These are phyloP conservation scores for Oreochromis mossambicus DNA, from an alignment of 2,797 vertebrate species.

Conservation along the genomic window DNA sequence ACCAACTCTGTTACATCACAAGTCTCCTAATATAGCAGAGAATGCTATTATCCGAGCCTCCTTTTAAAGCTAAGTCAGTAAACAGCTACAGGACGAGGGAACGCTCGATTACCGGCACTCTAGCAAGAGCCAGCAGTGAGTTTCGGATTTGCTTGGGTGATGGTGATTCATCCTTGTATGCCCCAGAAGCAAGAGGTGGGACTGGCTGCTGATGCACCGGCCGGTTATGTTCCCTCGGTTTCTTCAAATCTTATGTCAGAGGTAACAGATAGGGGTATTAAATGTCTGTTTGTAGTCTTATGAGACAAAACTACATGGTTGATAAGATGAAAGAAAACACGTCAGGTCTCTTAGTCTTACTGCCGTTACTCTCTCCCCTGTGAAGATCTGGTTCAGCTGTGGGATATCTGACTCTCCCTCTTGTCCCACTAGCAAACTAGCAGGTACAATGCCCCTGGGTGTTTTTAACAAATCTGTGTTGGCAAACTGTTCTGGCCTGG, in stretches of 20 bases:
- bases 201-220: slow-evolving; percentile 42
- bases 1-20: not conserved
- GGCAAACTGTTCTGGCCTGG: slow-evolving; percentile 23
- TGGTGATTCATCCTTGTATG: slow-evolving; percentile 56
- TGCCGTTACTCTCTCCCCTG: not conserved
- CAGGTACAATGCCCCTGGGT: slow-evolving; percentile 46
- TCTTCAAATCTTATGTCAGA: slow-evolving; percentile 37
- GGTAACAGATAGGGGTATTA: slow-evolving; percentile 35
- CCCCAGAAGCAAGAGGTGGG: slow-evolving; percentile 40
- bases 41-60: not conserved
- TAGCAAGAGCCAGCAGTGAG: slow-evolving; percentile 33
- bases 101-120: slow-evolving; percentile 44
- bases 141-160: slow-evolving; percentile 37
- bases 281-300: slow-evolving; percentile 28
- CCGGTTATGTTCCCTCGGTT: slow-evolving; percentile 39
- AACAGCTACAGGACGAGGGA: slow-evolving; percentile 8
- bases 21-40: not conserved
- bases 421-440: slow-evolving; percentile 15
- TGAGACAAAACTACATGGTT: not conserved
- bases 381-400: slow-evolving; percentile 23
- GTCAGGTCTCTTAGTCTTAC: not conserved
- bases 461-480: slow-evolving; percentile 41
- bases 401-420: slow-evolving; percentile 47
- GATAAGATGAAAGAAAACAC: not conserved
- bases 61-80: slow-evolving; percentile 17